These are phyloP conservation scores for Darevskia mixta DNA, from an alignment of 2,797 vertebrate genomes.

Conservation along the genomic window DNA sequence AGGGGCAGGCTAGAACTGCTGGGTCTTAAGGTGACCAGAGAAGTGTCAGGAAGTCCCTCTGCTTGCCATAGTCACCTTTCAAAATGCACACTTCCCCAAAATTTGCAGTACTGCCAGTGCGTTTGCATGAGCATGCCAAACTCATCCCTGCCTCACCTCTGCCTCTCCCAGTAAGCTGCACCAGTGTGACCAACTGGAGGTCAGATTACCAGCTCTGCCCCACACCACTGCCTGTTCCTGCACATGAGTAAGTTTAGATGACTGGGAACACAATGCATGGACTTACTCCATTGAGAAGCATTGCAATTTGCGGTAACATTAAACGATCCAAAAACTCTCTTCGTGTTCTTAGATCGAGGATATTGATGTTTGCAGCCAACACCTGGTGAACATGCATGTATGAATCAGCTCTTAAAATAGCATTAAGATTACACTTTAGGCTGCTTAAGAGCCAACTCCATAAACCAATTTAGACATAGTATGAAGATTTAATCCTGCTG, in stretches of 20 bases:
- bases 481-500: conserved; percentile 7
- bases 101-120: no score
- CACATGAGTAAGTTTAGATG: not conserved
- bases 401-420: conserved; percentile 1
- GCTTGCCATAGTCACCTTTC: no score
- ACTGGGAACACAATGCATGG: not conserved
- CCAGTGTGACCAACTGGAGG: no score
- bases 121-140: not conserved
- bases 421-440: not conserved
- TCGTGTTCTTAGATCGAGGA: not conserved
- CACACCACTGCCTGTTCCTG: no score
- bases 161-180: no score
- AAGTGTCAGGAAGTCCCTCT: no score
- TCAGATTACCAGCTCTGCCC: no score
- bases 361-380: not conserved
- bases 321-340: not conserved
- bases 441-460: not conserved
- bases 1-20: no score
- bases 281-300: not conserved
- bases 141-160: no score
- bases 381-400: not conserved
- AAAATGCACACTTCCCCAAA: no score
- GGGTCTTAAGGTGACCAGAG: no score
- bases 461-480: conserved; percentile 11
- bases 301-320: no score